Percentiles rank a stretch among this genome's conserved stretches.
These are phyloP conservation scores for Dendroctonus valens DNA, from an alignment of 1,140 invertebrate species.

Conservation along the genomic window DNA sequence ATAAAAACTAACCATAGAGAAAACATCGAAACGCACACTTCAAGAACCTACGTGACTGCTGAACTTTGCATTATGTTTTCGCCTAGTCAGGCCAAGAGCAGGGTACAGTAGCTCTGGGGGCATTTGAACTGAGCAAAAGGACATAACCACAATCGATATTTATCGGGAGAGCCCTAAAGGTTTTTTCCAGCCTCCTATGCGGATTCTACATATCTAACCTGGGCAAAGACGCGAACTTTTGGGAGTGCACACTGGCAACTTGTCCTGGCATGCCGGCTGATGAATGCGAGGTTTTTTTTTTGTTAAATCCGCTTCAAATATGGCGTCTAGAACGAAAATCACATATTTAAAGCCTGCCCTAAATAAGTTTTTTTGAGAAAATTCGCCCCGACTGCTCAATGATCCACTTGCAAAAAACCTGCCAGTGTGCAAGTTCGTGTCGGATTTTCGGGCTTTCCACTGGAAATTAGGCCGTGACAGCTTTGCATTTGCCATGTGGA, in stretches of 20 bases:
- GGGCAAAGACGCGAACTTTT: no score
- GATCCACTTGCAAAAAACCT: neutral
- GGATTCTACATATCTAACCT: no score
- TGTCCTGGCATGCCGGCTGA: neutral
- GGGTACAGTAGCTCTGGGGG: constrained; percentile 2
- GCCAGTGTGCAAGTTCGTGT: constrained; percentile 1
- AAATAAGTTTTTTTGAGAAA: constrained; percentile 26
- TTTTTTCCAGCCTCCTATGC: no score
- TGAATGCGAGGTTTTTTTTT: constrained; percentile 36
- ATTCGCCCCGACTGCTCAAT: neutral
- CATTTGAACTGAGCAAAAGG: constrained; percentile 20
- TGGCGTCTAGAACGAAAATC: constrained; percentile 44
- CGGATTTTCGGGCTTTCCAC: constrained; percentile 3
- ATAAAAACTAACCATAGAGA: no score
- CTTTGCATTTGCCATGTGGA: constrained; percentile 5
- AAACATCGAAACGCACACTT: no score
- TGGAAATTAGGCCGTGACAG: constrained; percentile 21
- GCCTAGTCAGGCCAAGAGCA: no score
- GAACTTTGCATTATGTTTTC: no score
- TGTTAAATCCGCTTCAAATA: constrained; percentile 44
- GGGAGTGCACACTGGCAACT: no score
- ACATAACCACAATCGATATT: constrained; percentile 33
- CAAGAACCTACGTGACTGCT: neutral
- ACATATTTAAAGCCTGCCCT: constrained; percentile 36
- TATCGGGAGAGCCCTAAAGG: constrained; percentile 15